A percentile compares a stretch with the other conserved stretches of the same genome.
These are phyloP conservation scores for Tenrec ecaudatus DNA, from an alignment of 2,113 vertebrate species.

Conservation along the genomic window DNA sequence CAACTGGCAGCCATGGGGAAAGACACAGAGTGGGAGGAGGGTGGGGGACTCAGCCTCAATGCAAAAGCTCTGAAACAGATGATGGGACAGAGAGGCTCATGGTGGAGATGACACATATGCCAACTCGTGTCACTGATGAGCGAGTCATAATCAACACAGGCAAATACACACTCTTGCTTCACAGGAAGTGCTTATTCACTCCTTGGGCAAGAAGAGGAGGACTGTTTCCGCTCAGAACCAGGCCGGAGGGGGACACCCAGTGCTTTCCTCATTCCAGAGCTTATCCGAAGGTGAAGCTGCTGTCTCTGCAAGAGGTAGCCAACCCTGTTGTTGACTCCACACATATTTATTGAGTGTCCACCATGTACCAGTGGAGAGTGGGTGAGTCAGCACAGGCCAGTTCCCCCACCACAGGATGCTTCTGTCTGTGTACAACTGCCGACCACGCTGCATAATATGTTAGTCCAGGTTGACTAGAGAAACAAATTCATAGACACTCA, in stretches of 20 bases:
- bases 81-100: neutral
- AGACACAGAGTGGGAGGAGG: neutral
- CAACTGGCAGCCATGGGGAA: neutral
- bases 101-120: neutral
- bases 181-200: slow-evolving; percentile 30
- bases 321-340: neutral
- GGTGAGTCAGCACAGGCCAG: neutral
- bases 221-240: slow-evolving; percentile 12
- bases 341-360: neutral
- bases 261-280: neutral
- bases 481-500: too few species aligned
- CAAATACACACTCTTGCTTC: slow-evolving; percentile 16
- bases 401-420: neutral
- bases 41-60: neutral
- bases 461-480: too few species aligned
- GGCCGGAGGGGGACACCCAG: neutral
- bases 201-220: neutral
- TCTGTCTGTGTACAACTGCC: neutral
- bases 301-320: neutral
- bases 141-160: neutral
- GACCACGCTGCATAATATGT: neutral
- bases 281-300: neutral
- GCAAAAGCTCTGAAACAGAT: neutral
- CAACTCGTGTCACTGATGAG: neutral
- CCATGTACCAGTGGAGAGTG: neutral